Evolutionary conservation across 1,140 invertebrate genomes (phyloP).

Genomic region (Scaptomyza pallida): DNA sequence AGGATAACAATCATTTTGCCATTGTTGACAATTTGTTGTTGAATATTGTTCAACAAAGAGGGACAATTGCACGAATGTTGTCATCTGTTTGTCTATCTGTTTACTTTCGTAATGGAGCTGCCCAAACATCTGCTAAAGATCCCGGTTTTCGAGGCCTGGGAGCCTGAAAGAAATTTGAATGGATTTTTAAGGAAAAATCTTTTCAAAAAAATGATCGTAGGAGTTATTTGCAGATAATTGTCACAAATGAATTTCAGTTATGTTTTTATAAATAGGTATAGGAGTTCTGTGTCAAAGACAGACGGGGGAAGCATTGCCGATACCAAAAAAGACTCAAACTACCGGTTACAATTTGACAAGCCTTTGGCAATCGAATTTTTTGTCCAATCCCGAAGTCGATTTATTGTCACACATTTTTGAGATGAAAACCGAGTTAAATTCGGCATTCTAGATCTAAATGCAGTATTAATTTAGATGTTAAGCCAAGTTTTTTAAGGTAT

Average conservation of each 20-base stretch:
- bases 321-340: too few relatives aligned
- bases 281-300: too few relatives aligned
- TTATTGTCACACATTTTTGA: too few relatives aligned
- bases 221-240: neutral
- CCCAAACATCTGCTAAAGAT: constrained; percentile 32
- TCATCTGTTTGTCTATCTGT: constrained; percentile 67
- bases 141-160: neutral
- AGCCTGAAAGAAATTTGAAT: neutral
- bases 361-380: too few relatives aligned
- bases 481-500: too few relatives aligned
- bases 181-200: neutral
- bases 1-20: constrained; percentile 81
- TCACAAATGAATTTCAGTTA: neutral
- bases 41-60: constrained; percentile 45
- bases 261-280: too few relatives aligned
- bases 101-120: constrained; percentile 35
- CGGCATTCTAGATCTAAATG: too few relatives aligned
- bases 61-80: constrained; percentile 62
- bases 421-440: too few relatives aligned
- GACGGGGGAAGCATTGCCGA: too few relatives aligned
- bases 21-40: constrained; percentile 64
- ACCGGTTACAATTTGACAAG: too few relatives aligned
- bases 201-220: neutral
- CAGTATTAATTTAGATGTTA: too few relatives aligned
- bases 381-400: too few relatives aligned